phyloP scores from a whole-genome alignment of 2,113 vertebrate species.

The Strix aluco region DNA sequence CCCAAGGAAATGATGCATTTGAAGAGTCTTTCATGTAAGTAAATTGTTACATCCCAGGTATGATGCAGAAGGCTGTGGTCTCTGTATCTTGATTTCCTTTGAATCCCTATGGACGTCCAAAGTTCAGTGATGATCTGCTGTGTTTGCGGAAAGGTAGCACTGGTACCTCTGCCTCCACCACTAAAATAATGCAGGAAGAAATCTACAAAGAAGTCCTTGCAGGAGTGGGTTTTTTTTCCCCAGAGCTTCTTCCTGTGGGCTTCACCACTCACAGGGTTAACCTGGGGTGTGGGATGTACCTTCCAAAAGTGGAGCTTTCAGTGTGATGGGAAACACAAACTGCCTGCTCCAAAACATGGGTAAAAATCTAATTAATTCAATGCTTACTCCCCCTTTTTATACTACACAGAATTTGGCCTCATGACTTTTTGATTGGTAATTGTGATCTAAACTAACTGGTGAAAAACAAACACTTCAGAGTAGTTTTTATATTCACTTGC shows the following conservation, averaged over 20 bases:
- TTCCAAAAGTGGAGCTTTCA: not conserved
- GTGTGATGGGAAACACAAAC: not conserved
- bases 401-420: not conserved
- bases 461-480: not conserved
- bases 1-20: not conserved
- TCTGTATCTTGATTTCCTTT: not conserved
- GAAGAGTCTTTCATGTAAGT: not conserved
- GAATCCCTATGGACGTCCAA: not conserved
- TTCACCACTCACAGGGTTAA: not conserved
- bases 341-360: not conserved
- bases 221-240: rapidly evolving
- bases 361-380: not conserved
- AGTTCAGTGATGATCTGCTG: not conserved
- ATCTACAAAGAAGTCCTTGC: not conserved
- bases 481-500: not conserved
- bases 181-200: not conserved
- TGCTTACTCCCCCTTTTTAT: not conserved
- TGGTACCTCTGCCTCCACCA: not conserved
- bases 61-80: not conserved
- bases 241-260: not conserved
- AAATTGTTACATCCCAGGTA: not conserved
- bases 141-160: not conserved
- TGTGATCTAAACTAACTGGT: not conserved
- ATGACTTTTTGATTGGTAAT: not conserved
- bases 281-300: not conserved